Evolutionary conservation across 1,140 invertebrate species (phyloP), one percentile per base, ranked within the genome.

Genomic region (Lepidotrigona ventralis): DNA sequence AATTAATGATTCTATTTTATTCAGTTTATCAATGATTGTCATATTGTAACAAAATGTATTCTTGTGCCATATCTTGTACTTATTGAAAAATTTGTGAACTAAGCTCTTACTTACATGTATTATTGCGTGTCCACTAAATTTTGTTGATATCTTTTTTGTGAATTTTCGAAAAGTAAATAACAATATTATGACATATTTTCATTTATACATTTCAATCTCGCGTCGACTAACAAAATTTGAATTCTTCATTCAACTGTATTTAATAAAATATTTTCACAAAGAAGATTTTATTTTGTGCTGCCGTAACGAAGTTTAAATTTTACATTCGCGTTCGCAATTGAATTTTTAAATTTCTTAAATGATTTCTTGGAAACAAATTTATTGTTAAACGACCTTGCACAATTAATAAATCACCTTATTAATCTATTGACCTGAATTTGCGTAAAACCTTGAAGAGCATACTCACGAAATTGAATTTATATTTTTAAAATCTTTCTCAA

Each of bases 341-440:
- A 71, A 51, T 19, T 51, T 51, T 4, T 1, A 21, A 26, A 64
- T 77, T 33, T 66, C 54, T n/a, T 1, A 17, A 33, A 33, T 23
- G 15, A 56, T 12, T 69, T 46, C 51, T 23, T n/a, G 21, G 23
- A 68, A 78, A 17, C 11, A 54, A 78, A 39, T 69, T 66, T 3
- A n/a, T 54, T 19, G 63, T 1, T 21, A 15, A 77, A 2, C 12
- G 26, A 14, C 2, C 12, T 66, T 54, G 33, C 19, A 23, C 14
- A 60, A 51, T n/a, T 14, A 33, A 78, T 2, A 19, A 6, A 6
- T 53, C 39, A n/a, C 12, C 0, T 79, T n/a, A 29, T 71, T 79
- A 60, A 33, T 39, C 54, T 63, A 71, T 8, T 72, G 21, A 72
- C 39, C n/a, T 26, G 14, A n/a, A 71, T 79, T 79, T 79, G 8